Base-by-base conservation (phyloP, 2,113 vertebrate species). In the Potamarius usumacintae region DNA sequence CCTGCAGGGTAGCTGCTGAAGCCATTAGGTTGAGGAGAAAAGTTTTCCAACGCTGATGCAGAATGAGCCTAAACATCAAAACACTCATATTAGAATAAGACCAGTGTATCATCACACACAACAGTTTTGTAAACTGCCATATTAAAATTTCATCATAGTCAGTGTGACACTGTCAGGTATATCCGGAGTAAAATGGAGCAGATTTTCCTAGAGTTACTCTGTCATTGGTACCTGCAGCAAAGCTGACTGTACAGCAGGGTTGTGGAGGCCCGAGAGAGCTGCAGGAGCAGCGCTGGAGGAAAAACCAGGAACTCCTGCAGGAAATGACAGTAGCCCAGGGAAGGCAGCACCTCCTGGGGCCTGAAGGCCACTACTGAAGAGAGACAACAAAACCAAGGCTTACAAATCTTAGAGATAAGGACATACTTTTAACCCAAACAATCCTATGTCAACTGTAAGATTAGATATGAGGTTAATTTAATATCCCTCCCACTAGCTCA, bases 261-360 rank as follows among this genome's bases (percentile, higher is more conserved):
- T 97, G 93, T 99, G 98, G 87, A 98, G 89, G 60, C 97, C 97
- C 58, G 97, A 92, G 1, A 98, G 94, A 30, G 96, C 93, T 55
- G 96, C 95, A 0, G 97, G 96, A 53, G 97, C 91, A 1, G 96
- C 94, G 65, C 94, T 95, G 78, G 98, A 96, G 69, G 97, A 95
- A 94, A 99, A 99, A 76, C 96, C 96, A 7, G 97, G 96, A 86
- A 99, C 96, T 7, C 96, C 97, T 25, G 97, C 82, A 11, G 90
- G 96, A 90, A 99, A 98, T 78, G 97, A 97, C 84, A 99, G 92
- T 91, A 99, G 94, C 69, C 97, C 92, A 67, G 98, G 97, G 90
- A 99, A 99, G 50, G 97, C 96, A 71, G 96, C 94, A 58, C 95
- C 96, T 90, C 96, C 96, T 42, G 97, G 94, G 82, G 96, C 93